A percentile compares a stretch with the other conserved stretches of the same genome.
Evolutionary conservation across 2,113 vertebrate genomes (phyloP).

Genomic region (Clarias gariepinus): DNA sequence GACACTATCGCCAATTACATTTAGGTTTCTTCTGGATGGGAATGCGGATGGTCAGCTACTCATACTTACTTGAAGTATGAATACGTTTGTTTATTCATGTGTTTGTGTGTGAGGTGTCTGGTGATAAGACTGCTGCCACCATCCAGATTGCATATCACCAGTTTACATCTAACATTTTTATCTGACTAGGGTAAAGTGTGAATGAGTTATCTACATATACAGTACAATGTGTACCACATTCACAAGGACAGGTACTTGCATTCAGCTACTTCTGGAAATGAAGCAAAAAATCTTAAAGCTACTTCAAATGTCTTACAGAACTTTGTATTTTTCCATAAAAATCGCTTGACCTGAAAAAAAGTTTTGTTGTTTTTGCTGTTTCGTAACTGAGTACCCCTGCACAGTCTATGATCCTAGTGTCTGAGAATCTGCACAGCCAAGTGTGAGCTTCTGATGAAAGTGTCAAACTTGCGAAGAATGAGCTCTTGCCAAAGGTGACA

Average conservation of each 20-base stretch:
- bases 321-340: not conserved
- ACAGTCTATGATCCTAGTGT: not conserved
- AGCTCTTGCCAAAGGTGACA: slow-evolving; percentile 39
- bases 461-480: slow-evolving; percentile 38
- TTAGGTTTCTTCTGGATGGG: not conserved
- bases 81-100: no score
- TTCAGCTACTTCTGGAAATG: not conserved
- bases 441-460: slow-evolving; percentile 17
- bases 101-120: not conserved
- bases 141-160: not conserved
- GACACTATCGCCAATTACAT: no score
- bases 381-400: not conserved
- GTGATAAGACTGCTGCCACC: not conserved
- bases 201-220: no score
- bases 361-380: not conserved
- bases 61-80: no score
- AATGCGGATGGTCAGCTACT: no score
- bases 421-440: not conserved
- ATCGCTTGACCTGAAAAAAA: not conserved
- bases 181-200: no score
- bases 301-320: not conserved
- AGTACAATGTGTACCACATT: no score
- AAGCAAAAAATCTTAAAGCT: not conserved
- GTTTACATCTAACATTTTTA: no score
- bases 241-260: no score